phyloP scores from a whole-genome alignment of 2,888 invertebrate species.

The Bombyx huttoni region DNA sequence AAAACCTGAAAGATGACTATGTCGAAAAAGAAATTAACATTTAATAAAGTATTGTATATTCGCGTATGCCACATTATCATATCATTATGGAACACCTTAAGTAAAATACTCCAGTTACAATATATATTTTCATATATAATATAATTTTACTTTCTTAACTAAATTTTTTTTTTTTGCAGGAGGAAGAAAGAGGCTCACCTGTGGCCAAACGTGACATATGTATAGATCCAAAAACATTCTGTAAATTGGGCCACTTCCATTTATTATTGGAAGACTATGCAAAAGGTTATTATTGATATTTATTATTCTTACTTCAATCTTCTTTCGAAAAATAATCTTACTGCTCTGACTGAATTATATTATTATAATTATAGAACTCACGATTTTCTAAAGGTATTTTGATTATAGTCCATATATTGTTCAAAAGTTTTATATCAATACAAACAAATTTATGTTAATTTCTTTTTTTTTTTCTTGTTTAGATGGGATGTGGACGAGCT shows the following conservation, averaged over 20 bases:
- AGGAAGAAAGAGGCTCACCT: conserved; percentile 61
- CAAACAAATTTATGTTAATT: no score
- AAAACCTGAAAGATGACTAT: no score
- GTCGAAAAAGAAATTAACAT: no score
- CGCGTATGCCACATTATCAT: no score
- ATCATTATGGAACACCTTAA: no score
- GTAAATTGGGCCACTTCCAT: conserved; percentile 96
- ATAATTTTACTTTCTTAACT: conserved; percentile 2
- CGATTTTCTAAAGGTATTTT: no score
- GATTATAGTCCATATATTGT: no score
- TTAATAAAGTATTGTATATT: no score
- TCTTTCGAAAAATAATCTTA: no score
- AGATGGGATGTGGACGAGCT: no score
- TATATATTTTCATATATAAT: neutral
- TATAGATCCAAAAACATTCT: conserved; percentile 92
- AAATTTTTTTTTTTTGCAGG: conserved; percentile 27
- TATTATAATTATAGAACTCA: neutral
- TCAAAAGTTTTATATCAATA: no score
- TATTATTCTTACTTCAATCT: neutral
- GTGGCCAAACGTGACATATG: conserved; percentile 76
- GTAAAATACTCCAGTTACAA: neutral
- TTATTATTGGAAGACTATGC: conserved; percentile 92
- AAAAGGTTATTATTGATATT: conserved; percentile 78
- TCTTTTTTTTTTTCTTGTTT: no score
- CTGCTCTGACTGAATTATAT: neutral